Base-by-base conservation (phyloP, 2,888 invertebrate genomes). In the Silvanus unidentatus region DNA sequence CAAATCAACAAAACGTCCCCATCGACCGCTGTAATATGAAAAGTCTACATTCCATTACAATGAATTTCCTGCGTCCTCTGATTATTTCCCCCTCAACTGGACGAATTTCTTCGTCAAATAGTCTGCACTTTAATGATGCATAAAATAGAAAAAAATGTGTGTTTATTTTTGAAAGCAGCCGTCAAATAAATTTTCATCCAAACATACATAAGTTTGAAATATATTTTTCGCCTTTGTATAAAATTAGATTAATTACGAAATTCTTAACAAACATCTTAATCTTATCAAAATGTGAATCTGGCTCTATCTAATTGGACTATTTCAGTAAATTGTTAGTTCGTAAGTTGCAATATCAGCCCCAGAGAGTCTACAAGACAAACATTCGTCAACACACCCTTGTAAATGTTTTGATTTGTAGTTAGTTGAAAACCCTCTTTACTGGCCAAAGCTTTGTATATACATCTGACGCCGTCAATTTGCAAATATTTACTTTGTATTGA, bases 21-120 rank as follows among this genome's bases (percentile, higher is more conserved):
- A 55, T 59, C 62, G 61, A 63, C 64, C 65, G 62, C 59, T 55
- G 65, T 67, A 68, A 68, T 66, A 59, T 57, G 62, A 57, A 68
- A 65, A 65, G 64, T 66, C 65, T 58, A 67, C 66, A 67, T 57
- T 56, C 58, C 45, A 50, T 54, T 52, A 60, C 59, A 60, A 63
- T 63, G 59, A 59, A 60, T 65, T 65, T 58, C 55, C 57, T 51
- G 54, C 54, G 54, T 57, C 22, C 3, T 22, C 8, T 59, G 58
- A 58, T 61, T 63, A 56, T 52, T 54, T 58, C 59, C 59, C 29
- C n/a, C 34, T 12, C 38, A 40, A 41, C 35, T 42, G 44, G 16
- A 42, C 44, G 47, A 49, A 22, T 22, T n/a, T n/a, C n/a, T n/a
- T n/a, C n/a, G n/a, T n/a, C n/a, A n/a, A n/a, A 22, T 5, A 22